phyloP scores from a whole-genome alignment of 1,140 invertebrate genomes.

The Drosophila equinoxialis region DNA sequence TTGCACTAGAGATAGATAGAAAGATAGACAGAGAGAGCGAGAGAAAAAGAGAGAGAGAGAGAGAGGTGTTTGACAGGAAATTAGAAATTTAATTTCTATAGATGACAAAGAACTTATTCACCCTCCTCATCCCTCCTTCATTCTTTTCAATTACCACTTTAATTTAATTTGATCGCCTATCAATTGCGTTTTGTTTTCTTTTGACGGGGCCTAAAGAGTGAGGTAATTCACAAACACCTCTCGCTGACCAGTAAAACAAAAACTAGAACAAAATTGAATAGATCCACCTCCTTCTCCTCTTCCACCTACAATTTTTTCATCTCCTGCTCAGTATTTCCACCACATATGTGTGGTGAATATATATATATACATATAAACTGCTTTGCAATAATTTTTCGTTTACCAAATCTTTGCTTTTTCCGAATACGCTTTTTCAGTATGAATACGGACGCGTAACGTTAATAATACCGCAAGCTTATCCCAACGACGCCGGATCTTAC shows the following conservation, averaged over 20 bases:
- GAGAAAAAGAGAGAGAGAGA: conserved; percentile 43
- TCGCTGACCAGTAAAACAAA: conserved; percentile 22
- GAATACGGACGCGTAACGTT: conserved; percentile 87
- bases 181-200: not conserved
- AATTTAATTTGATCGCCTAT: not conserved
- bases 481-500: conserved; percentile 89
- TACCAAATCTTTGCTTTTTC: conserved; percentile 82
- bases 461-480: conserved; percentile 87
- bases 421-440: conserved; percentile 82
- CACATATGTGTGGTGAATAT: conserved; percentile 53
- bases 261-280: conserved; percentile 44
- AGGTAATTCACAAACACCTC: conserved; percentile 3
- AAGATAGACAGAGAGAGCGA: conserved; percentile 15
- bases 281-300: not conserved
- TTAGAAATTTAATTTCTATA: conserved; percentile 20
- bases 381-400: conserved; percentile 29
- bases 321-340: conserved; percentile 38
- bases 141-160: not conserved
- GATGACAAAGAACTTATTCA: conserved; percentile 2
- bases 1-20: conserved; percentile 45
- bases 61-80: conserved; percentile 31
- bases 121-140: no score
- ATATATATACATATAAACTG: not conserved
- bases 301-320: not conserved
- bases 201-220: not conserved